Conservation (phyloP, 2,113 vertebrate species). For the mouse (Mus musculus) region GRCm39 chr17:64854501-64855000, state of each 20-base stretch:
- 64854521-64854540: neutral
- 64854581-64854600: neutral
- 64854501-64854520: neutral
- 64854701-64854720: neutral
- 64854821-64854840: neutral
- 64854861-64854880: neutral
- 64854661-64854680: slow-evolving; percentile 8
- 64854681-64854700: neutral
- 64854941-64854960: slow-evolving; percentile 39
- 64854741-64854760: neutral
- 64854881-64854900: neutral
- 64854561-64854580: slow-evolving; percentile 44
- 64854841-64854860: neutral
- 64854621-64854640: neutral
- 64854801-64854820: neutral
- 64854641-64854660: neutral
- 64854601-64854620: neutral
- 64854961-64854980: neutral
- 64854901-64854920: neutral
- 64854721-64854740: neutral
- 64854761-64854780: neutral
- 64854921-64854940: neutral
- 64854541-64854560: neutral
- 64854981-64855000: neutral
- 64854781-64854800: neutral